Percentiles rank a stretch among this genome's conserved stretches.
Conservation (phyloP, 2,888 invertebrate genomes). For the Ashinkailepas kermadecensis region DNA sequence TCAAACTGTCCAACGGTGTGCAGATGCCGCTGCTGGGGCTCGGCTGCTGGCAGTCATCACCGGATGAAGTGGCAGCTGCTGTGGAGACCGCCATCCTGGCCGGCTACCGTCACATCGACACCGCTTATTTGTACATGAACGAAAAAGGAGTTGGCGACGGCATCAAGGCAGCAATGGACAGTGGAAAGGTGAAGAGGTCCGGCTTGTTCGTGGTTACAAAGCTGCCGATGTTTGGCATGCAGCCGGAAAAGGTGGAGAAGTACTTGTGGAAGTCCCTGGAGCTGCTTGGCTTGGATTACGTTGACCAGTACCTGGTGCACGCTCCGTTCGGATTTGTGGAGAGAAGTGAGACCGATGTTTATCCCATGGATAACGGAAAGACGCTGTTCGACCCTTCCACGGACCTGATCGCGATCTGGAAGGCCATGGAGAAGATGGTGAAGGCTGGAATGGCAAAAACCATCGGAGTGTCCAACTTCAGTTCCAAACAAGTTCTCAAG, state of each 20-base stretch:
- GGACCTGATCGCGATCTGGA: slow-evolving; percentile 66
- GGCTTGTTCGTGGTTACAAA: slow-evolving; percentile 24
- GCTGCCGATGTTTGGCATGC: slow-evolving; percentile 41
- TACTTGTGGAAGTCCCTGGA: slow-evolving; percentile 59
- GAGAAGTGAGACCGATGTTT: slow-evolving; percentile 56
- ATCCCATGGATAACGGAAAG: slow-evolving; percentile 54
- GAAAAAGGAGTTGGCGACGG: slow-evolving; percentile 26
- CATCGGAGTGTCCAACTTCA: slow-evolving; percentile 81
- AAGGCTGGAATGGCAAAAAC: slow-evolving; percentile 60
- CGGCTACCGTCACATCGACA: slow-evolving; percentile 30
- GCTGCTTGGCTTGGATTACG: slow-evolving; percentile 65
- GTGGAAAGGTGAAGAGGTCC: not conserved
- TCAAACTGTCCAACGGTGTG: slow-evolving; percentile 25
- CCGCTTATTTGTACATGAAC: slow-evolving; percentile 28
- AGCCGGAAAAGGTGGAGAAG: slow-evolving; percentile 57
- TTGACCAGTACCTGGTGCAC: slow-evolving; percentile 77
- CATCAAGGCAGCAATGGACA: not conserved
- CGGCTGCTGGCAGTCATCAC: slow-evolving; percentile 27
- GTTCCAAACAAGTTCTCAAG: slow-evolving; percentile 59
- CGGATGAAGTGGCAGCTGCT: slow-evolving; percentile 12
- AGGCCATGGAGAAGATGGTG: slow-evolving; percentile 60
- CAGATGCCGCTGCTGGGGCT: slow-evolving; percentile 31
- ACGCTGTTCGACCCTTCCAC: slow-evolving; percentile 54
- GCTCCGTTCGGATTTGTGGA: slow-evolving; percentile 57
- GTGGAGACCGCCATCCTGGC: slow-evolving; percentile 26